These are phyloP conservation scores for Poeciliopsis occidentalis DNA, from an alignment of 2,113 vertebrate genomes.

Conservation along the genomic window DNA sequence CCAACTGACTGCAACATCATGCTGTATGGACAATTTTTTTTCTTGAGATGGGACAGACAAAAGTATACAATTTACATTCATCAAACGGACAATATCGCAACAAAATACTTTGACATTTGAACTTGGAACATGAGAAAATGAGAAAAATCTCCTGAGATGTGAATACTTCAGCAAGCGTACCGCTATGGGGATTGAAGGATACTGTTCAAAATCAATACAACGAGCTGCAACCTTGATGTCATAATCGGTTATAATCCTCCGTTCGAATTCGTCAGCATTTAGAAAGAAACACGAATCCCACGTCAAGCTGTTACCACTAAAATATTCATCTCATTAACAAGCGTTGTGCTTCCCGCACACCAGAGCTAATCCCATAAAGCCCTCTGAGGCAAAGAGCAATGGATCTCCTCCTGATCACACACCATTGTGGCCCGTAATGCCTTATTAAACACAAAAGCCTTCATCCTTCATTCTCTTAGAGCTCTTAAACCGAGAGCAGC, in stretches of 20 bases:
- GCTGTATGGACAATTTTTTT: neutral
- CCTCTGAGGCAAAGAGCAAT: constrained; percentile 45
- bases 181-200: too few relatives aligned
- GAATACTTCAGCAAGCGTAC: neutral
- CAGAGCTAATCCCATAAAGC: constrained; percentile 54
- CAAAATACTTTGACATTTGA: neutral
- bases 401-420: constrained; percentile 39
- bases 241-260: neutral
- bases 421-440: constrained; percentile 25
- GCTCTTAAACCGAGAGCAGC: constrained; percentile 47
- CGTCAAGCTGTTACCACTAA: constrained; percentile 55
- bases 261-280: neutral
- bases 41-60: neutral
- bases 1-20: neutral
- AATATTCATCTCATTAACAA: constrained; percentile 71
- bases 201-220: constrained; percentile 14
- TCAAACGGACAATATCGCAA: neutral
- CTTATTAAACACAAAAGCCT: constrained; percentile 47
- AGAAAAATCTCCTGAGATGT: neutral
- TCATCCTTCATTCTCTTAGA: constrained; percentile 33
- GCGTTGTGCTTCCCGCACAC: constrained; percentile 51
- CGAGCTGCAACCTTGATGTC: constrained; percentile 2
- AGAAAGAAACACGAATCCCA: neutral
- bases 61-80: neutral
- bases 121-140: neutral